These are phyloP conservation scores for Euplagia quadripunctaria DNA, from an alignment of 2,888 invertebrate genomes.

Conservation along the genomic window DNA sequence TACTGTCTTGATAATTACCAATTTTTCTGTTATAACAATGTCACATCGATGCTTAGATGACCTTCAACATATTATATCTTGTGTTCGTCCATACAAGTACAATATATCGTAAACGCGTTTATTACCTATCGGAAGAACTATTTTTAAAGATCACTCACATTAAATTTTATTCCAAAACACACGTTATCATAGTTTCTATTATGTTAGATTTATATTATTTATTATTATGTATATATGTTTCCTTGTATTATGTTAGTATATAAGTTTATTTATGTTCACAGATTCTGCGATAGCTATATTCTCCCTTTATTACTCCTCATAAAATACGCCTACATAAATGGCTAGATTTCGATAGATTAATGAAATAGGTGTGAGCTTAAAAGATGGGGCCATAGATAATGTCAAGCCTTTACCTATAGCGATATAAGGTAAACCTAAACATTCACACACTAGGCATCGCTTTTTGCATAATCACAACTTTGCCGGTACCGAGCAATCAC, in stretches of 20 bases:
- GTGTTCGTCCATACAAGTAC: background rate
- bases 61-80: constrained; percentile 1
- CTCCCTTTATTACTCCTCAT: background rate
- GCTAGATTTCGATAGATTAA: constrained; percentile 16
- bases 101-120: background rate
- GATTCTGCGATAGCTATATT: background rate
- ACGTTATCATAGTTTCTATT: background rate
- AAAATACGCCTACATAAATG: constrained; percentile 4
- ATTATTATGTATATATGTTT: background rate
- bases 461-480: constrained; percentile 64
- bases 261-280: background rate
- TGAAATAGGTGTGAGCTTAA: constrained; percentile 25
- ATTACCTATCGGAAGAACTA: background rate
- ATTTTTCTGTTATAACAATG: background rate
- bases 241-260: too few relatives aligned
- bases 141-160: background rate
- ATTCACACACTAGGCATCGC: constrained; percentile 50
- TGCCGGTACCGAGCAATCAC: constrained; percentile 57
- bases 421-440: constrained; percentile 54
- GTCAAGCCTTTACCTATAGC: constrained; percentile 53
- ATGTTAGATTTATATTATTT: background rate
- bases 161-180: background rate
- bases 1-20: background rate
- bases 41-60: background rate
- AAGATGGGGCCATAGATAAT: constrained; percentile 43